A percentile compares a stretch with the other conserved stretches of the same genome.
Evolutionary conservation across 2,113 vertebrate genomes (phyloP).

Genomic region (Chloebia gouldiae): DNA sequence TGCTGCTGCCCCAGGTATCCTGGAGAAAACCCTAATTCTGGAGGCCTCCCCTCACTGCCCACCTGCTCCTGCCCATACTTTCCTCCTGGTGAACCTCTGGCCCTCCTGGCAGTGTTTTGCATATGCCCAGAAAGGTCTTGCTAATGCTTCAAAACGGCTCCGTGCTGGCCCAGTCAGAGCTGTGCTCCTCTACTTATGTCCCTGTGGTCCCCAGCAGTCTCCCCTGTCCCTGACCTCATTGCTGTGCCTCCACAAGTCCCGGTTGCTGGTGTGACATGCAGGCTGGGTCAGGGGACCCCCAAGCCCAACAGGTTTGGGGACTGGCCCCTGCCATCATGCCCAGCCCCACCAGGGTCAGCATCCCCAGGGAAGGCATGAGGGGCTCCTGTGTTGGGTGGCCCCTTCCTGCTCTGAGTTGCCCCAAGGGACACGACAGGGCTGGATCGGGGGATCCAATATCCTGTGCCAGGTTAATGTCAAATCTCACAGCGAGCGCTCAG

Average conservation of each 20-base stretch:
- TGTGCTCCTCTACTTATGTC: neutral
- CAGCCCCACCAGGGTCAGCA: accelerated
- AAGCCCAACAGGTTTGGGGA: neutral
- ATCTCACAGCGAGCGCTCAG: neutral
- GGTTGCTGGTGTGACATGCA: neutral
- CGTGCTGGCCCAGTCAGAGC: accelerated
- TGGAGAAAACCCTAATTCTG: neutral
- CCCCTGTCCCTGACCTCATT: neutral
- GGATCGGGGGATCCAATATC: neutral
- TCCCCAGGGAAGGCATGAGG: accelerated
- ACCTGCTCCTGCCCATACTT: neutral
- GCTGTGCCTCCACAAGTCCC: neutral
- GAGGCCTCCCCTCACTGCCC: neutral
- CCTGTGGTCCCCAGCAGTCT: neutral
- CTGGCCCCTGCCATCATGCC: neutral
- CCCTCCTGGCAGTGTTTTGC: neutral
- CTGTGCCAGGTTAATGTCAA: neutral
- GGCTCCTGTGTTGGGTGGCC: neutral
- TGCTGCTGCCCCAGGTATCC: neutral
- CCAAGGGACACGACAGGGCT: neutral
- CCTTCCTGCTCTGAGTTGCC: neutral
- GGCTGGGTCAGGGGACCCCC: neutral
- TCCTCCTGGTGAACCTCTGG: neutral
- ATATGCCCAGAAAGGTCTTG: neutral
- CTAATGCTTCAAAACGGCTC: neutral